These are phyloP conservation scores for Bimastos eiseni DNA, from an alignment of 2,888 invertebrate genomes.

Conservation along the genomic window DNA sequence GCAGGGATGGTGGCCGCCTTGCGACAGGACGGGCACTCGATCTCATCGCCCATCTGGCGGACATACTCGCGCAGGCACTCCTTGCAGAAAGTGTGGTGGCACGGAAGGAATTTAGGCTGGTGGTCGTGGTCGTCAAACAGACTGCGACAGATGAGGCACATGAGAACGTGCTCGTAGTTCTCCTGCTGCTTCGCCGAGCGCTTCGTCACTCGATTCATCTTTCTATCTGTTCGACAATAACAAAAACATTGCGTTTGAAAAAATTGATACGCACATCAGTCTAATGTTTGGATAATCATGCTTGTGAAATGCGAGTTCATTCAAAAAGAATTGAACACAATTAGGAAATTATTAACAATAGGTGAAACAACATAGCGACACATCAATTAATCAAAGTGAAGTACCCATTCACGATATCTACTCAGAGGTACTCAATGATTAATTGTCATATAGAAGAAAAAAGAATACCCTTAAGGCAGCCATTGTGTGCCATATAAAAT, in stretches of 20 bases:
- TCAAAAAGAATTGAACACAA: too few relatives aligned
- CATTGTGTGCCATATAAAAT: too few relatives aligned
- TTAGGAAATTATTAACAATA: too few relatives aligned
- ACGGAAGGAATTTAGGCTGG: constrained; percentile 60
- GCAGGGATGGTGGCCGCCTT: constrained; percentile 46
- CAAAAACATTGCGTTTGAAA: too few relatives aligned
- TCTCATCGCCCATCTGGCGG: constrained; percentile 47
- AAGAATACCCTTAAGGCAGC: too few relatives aligned
- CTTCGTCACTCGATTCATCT: neutral
- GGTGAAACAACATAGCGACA: neutral
- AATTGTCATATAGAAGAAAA: neutral
- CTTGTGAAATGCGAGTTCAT: too few relatives aligned
- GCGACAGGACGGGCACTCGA: constrained; percentile 47
- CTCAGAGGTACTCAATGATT: neutral
- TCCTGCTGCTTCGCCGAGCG: constrained; percentile 31
- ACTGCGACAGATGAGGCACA: constrained; percentile 60
- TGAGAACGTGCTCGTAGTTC: constrained; percentile 47
- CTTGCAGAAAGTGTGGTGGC: constrained; percentile 62
- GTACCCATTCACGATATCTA: too few relatives aligned
- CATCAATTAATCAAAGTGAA: too few relatives aligned
- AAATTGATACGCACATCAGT: too few relatives aligned
- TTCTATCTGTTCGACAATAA: neutral
- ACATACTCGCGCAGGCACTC: constrained; percentile 56
- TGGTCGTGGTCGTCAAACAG: constrained; percentile 58
- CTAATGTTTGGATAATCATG: too few relatives aligned